Base-by-base conservation (phyloP, 2,888 invertebrate species). In the Pollenia angustigena region DNA sequence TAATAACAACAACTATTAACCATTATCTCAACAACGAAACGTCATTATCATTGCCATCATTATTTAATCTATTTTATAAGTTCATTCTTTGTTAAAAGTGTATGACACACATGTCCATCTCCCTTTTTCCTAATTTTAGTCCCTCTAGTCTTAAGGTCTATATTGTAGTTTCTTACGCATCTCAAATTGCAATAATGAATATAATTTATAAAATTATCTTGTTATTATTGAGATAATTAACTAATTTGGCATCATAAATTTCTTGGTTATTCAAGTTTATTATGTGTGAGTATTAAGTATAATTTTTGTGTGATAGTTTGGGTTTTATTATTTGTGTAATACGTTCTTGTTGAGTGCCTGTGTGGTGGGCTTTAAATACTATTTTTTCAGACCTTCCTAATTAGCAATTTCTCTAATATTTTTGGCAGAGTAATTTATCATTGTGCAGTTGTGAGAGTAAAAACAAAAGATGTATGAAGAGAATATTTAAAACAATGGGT, bases 211-310 rank as follows among this genome's bases (percentile, higher is more conserved):
- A 2, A 23, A 80, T 75, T 80, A 60, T 75, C 50, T 72, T 80
- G 58, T 42, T 76, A 50, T 60, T 66, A 11, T 72, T 72, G 58
- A 76, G 75, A 86, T 71, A 80, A 80, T 86, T 83, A 80, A 69
- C 86, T 86, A 86, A 80, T 83, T 83, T 86, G 86, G 86, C 86
- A 83, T 60, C 71, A 83, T 75, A 44, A 64, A 71, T 72, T 76
- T 80, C 58, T 62, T 23, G 54, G 40, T 71, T 64, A 56, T 72
- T 72, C 10, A 14, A 14, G 4, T 56, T 10, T 40, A 66, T 12
- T 58, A 50, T 46, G 32, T 40, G 14, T 42, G 40, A 48, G 78
- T 71, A 44, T 52, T 40, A 14, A 12, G n/a, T 48, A 10, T 42
- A 48, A 7, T 72, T 4, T 68, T 8, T 68, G 32, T 66, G 11